These are phyloP conservation scores for Zophobas morio DNA, from an alignment of 1,140 invertebrate species.

Conservation along the genomic window DNA sequence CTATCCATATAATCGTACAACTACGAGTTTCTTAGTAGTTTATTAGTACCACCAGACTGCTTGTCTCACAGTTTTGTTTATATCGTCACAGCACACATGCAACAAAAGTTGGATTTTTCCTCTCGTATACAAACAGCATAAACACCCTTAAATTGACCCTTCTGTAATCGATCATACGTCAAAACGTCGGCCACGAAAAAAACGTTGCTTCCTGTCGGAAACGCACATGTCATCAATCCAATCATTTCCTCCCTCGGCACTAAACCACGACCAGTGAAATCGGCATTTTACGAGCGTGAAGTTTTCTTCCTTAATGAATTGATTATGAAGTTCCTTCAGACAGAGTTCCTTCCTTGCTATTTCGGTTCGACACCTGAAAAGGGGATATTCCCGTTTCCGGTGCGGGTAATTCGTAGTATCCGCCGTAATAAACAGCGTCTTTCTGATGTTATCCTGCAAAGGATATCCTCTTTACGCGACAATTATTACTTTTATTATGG, in stretches of 20 bases:
- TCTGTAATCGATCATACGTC: background rate
- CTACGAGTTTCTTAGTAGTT: no score
- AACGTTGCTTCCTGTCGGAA: background rate
- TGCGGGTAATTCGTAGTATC: conserved; percentile 46
- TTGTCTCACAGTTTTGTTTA: no score
- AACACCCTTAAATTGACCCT: no score
- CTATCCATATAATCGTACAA: no score
- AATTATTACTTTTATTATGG: conserved; percentile 59
- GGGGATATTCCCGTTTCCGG: conserved; percentile 47
- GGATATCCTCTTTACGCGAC: conserved; percentile 59
- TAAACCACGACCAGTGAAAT: conserved; percentile 22
- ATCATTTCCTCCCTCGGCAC: conserved; percentile 3
- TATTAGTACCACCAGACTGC: no score
- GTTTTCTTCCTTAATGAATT: conserved; percentile 37
- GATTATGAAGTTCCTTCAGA: conserved; percentile 31
- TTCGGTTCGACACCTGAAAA: conserved; percentile 36
- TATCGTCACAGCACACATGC: no score
- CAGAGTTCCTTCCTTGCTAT: conserved; percentile 29
- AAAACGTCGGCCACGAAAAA: background rate
- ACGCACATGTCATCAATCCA: conserved; percentile 5
- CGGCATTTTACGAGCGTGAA: conserved; percentile 14
- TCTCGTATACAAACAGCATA: no score
- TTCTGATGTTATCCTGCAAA: conserved; percentile 56
- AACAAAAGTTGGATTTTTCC: no score
- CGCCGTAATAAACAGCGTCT: conserved; percentile 49